These are phyloP conservation scores for Cichlasoma orientale DNA, from an alignment of 2,797 vertebrate species.

Conservation along the genomic window DNA sequence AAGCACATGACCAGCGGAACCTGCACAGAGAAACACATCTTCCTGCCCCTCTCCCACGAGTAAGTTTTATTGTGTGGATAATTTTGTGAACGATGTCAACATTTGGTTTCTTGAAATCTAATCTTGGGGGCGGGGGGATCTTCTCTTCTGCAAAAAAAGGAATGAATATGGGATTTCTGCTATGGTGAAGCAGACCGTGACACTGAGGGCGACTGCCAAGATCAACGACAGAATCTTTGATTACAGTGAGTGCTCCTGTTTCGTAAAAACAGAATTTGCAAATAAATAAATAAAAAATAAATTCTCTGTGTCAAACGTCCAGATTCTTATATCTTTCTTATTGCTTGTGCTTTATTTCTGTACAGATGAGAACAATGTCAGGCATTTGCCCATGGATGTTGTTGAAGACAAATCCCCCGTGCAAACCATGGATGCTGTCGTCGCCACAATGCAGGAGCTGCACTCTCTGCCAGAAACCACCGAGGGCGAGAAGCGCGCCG, in stretches of 20 bases:
- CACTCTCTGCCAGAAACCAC: conserved; percentile 74
- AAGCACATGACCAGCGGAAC: conserved; percentile 85
- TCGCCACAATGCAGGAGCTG: conserved; percentile 82
- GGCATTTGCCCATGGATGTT: conserved; percentile 80
- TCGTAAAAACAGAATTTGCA: not conserved
- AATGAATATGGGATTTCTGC: conserved; percentile 84
- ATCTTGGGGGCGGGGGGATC: not conserved
- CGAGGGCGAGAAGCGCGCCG: conserved; percentile 83
- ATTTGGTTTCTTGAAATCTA: not conserved
- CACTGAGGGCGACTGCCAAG: conserved; percentile 81
- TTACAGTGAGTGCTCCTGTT: conserved; percentile 74
- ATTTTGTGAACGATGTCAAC: not conserved
- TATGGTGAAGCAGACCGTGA: conserved; percentile 87
- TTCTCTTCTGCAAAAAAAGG: conserved; percentile 66
- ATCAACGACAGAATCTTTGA: conserved; percentile 89
- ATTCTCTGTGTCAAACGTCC: not conserved
- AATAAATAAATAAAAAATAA: not conserved
- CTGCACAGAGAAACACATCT: conserved; percentile 90
- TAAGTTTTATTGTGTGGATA: conserved; percentile 70
- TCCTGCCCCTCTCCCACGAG: conserved; percentile 87
- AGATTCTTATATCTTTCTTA: not conserved
- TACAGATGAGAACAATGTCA: conserved; percentile 73
- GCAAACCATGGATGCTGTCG: conserved; percentile 76
- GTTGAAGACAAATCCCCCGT: conserved; percentile 71
- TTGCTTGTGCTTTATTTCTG: conserved; percentile 3